A percentile compares a stretch with the other conserved stretches of the same genome.
Conservation (phyloP, 2,113 vertebrate genomes). For the Apodemus speciosus region DNA sequence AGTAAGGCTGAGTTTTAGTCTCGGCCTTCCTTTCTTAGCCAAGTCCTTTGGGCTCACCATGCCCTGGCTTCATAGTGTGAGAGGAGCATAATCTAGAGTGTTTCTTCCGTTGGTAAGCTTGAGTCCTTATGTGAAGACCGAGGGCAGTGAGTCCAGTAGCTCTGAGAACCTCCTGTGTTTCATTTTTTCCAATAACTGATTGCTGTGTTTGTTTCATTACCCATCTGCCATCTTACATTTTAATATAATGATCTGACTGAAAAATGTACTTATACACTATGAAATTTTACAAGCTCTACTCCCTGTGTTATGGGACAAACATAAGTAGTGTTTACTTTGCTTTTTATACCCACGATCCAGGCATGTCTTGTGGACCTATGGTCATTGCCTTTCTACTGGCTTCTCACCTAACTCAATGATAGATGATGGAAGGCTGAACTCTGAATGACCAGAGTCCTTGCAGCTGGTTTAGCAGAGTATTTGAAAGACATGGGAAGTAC, state of each 20-base stretch:
- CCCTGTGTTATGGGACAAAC: not conserved
- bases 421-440: not conserved
- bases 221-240: constrained; percentile 25
- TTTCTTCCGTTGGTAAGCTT: not conserved
- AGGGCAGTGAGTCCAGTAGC: not conserved
- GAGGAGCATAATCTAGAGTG: not conserved
- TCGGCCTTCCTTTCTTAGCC: not conserved
- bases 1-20: not conserved
- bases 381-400: too few species aligned
- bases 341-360: not conserved
- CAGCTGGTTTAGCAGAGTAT: not conserved
- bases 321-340: not conserved
- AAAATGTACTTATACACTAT: not conserved
- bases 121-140: not conserved
- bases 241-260: constrained; percentile 18
- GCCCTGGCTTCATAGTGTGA: not conserved
- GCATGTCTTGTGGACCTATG: not conserved
- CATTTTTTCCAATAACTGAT: constrained; percentile 3
- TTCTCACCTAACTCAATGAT: not conserved
- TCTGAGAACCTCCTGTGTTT: not conserved
- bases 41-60: not conserved
- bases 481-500: not conserved
- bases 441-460: not conserved
- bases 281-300: not conserved
- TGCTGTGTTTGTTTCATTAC: not conserved